These are phyloP conservation scores for Hippolais icterina DNA, from an alignment of 2,113 vertebrate species.

Conservation along the genomic window DNA sequence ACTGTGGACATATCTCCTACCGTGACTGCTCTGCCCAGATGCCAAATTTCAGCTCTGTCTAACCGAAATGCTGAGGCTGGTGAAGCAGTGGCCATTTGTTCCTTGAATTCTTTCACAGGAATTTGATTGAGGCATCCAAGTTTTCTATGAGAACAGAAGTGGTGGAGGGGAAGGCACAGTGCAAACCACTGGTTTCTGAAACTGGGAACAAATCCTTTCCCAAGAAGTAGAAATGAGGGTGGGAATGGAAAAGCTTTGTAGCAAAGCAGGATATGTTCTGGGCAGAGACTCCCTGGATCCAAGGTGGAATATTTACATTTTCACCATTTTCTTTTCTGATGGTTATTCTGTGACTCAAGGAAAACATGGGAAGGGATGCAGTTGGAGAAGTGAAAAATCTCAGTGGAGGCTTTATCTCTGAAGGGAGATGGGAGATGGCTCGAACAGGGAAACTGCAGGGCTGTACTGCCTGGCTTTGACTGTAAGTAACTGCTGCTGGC, in stretches of 20 bases:
- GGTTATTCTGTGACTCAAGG: not conserved
- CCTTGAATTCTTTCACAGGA: not conserved
- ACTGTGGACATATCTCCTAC: not conserved
- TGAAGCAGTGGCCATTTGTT: not conserved
- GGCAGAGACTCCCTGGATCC: not conserved
- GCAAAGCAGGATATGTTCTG: not conserved
- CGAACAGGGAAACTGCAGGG: not conserved
- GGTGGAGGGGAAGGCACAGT: not conserved
- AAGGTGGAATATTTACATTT: not conserved
- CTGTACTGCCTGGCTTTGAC: not conserved
- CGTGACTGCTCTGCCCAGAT: not conserved
- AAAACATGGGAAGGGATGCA: not conserved
- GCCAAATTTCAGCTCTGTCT: not conserved
- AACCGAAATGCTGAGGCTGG: accelerated
- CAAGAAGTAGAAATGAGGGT: not conserved
- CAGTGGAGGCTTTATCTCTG: not conserved
- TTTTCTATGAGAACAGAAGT: not conserved
- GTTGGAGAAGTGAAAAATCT: not conserved
- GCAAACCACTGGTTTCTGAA: not conserved
- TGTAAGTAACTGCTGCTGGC: constrained; percentile 65
- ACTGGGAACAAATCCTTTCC: not conserved
- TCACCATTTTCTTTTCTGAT: not conserved
- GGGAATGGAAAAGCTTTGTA: constrained; percentile 31
- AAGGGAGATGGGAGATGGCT: constrained; percentile 3
- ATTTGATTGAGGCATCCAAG: not conserved